Percentiles rank a stretch among this genome's conserved stretches.
Conservation (phyloP, 2,797 vertebrate species). For the Poliocrania exsul region DNA sequence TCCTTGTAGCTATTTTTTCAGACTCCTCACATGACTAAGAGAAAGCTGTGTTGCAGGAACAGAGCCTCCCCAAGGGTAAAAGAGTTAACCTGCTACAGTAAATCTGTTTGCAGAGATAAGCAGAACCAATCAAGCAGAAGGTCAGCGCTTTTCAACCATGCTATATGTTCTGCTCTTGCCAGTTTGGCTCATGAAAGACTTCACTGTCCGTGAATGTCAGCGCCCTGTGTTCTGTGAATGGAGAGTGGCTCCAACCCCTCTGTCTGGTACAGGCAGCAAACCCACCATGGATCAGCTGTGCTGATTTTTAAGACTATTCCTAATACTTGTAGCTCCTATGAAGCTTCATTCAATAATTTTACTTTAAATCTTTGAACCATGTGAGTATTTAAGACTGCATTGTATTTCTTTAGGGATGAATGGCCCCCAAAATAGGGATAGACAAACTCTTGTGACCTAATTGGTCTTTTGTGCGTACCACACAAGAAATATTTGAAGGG, state of each 20-base stretch:
- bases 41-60: slow-evolving; percentile 52
- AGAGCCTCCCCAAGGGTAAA: slow-evolving; percentile 20
- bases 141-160: not conserved
- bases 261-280: not conserved
- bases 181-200: not conserved
- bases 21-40: not conserved
- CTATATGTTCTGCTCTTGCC: not conserved
- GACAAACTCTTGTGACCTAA: not conserved
- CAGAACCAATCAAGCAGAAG: not conserved
- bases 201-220: not conserved
- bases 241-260: not conserved
- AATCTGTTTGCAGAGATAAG: not conserved
- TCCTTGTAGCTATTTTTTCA: not conserved
- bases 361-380: not conserved
- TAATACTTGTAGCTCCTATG: not conserved
- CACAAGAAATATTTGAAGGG: rapidly evolving
- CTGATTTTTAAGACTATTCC: not conserved
- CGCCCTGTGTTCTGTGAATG: not conserved
- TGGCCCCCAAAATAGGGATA: not conserved
- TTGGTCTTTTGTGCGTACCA: not conserved
- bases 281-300: not conserved
- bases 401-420: not conserved
- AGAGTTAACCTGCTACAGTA: not conserved
- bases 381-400: not conserved
- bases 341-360: not conserved